Conservation (phyloP, 2,888 invertebrate genomes). For the Tyria jacobaeae region DNA sequence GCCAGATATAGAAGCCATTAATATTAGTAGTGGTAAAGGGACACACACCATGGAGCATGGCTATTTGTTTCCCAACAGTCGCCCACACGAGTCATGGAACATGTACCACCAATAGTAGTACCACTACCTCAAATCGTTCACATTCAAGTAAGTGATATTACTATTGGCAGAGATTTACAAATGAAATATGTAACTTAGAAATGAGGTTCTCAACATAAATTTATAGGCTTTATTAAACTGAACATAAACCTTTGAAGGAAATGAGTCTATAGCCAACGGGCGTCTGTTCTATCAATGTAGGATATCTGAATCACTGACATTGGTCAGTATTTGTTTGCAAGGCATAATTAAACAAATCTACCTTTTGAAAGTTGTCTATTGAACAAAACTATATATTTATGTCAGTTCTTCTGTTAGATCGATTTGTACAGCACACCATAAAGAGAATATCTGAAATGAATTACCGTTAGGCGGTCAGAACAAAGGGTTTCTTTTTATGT, state of each 20-base stretch:
- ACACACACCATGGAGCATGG: constrained; percentile 54
- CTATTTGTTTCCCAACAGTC: constrained; percentile 60
- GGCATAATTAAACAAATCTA: background rate
- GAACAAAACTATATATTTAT: background rate
- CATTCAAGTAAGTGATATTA: background rate
- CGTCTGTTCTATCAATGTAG: background rate
- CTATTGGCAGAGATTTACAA: background rate
- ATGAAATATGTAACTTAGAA: background rate
- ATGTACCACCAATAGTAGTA: constrained; percentile 43
- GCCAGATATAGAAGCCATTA: constrained; percentile 60
- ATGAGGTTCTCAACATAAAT: background rate
- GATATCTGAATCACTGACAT: background rate
- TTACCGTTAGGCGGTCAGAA: no score
- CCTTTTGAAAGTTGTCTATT: background rate
- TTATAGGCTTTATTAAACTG: background rate
- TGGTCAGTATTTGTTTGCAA: background rate
- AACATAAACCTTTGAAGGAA: background rate
- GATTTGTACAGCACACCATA: background rate
- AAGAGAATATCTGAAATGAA: no score
- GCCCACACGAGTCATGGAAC: constrained; percentile 56
- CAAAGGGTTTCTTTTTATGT: no score
- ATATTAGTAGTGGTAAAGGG: constrained; percentile 53
- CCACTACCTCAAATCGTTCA: background rate
- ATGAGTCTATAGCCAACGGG: background rate
- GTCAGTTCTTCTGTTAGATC: background rate